These are phyloP conservation scores for Gallinago paraguaiae DNA, from an alignment of 2,113 vertebrate genomes.

Conservation along the genomic window DNA sequence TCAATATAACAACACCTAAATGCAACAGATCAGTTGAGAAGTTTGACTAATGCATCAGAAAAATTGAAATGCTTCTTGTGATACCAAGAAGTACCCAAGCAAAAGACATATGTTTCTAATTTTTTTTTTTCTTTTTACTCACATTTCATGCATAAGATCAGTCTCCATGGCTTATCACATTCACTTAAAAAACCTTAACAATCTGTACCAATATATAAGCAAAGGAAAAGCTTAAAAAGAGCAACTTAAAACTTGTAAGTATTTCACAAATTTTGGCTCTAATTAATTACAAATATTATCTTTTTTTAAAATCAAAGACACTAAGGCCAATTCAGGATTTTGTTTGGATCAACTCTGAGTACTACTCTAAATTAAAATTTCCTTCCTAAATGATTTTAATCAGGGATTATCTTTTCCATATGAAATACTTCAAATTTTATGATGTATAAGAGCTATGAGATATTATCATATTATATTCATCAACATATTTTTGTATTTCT, in stretches of 20 bases:
- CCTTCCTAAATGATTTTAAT: neutral
- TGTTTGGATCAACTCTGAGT: neutral
- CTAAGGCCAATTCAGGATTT: neutral
- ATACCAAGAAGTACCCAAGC: neutral
- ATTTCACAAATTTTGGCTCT: neutral
- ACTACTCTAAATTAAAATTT: neutral
- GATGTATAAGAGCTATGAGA: neutral
- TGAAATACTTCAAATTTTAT: neutral
- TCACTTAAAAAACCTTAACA: neutral
- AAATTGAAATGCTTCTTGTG: neutral
- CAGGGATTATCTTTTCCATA: neutral
- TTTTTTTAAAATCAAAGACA: neutral
- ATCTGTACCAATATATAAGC: neutral
- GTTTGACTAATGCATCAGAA: neutral
- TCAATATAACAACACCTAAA: neutral
- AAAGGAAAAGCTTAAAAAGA: neutral
- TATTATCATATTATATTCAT: neutral
- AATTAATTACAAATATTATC: neutral
- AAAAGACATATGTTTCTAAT: neutral
- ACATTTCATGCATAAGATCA: neutral
- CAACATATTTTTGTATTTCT: neutral
- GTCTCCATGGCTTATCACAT: neutral
- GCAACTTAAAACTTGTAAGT: neutral
- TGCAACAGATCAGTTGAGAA: neutral
- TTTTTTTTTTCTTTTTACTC: neutral